A percentile compares a stretch with the other conserved stretches of the same genome.
Conservation (phyloP, 2,113 vertebrate species). For the Gobius niger region DNA sequence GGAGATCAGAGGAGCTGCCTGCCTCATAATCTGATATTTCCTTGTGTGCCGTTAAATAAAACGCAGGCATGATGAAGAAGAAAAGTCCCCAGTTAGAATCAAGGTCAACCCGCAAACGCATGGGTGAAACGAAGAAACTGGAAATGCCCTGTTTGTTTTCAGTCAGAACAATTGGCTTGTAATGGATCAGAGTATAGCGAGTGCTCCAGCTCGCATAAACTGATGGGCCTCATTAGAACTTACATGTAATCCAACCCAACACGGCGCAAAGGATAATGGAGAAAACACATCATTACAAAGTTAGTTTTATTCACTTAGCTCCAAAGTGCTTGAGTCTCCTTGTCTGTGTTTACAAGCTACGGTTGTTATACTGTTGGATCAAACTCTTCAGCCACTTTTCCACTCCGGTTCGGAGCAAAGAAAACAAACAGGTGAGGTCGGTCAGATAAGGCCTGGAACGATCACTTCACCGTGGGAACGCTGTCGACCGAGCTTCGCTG, state of each 20-base stretch:
- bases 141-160: neutral
- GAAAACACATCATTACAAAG: constrained; percentile 19
- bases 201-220: constrained; percentile 3
- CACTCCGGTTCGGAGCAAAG: constrained; percentile 45
- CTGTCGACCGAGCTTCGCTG: too few relatives aligned
- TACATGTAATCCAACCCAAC: constrained; percentile 40
- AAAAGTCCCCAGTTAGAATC: neutral
- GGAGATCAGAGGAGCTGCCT: too few relatives aligned
- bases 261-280: constrained; percentile 36
- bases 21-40: neutral
- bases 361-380: constrained; percentile 47
- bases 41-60: neutral
- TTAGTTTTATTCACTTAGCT: constrained; percentile 14
- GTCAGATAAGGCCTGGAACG: constrained; percentile 51
- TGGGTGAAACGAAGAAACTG: neutral
- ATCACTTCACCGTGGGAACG: constrained; percentile 57
- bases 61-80: neutral
- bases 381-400: constrained; percentile 54
- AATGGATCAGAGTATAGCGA: constrained; percentile 10
- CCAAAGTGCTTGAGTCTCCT: constrained; percentile 28
- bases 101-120: neutral
- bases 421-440: constrained; percentile 67
- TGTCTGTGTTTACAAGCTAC: constrained; percentile 48
- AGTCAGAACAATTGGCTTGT: constrained; percentile 7
- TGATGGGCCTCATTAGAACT: constrained; percentile 47